These are phyloP conservation scores for Eudyptes chrysolophus DNA, from an alignment of 2,113 vertebrate species.

Conservation along the genomic window DNA sequence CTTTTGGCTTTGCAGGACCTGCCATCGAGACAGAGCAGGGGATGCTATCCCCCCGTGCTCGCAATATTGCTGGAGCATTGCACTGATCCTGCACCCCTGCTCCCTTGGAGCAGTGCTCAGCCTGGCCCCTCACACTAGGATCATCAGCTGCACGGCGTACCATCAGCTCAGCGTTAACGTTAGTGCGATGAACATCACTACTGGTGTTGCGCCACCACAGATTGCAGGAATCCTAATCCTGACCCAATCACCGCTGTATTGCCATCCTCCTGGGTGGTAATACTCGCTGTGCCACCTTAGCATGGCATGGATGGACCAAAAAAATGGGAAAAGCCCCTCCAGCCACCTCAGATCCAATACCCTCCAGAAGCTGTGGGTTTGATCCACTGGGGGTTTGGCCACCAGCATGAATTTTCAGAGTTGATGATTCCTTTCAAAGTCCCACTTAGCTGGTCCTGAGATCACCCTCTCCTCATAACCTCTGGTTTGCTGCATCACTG, in stretches of 20 bases:
- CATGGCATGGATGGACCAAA: not conserved
- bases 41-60: rapidly evolving
- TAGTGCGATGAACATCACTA: no score
- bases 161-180: not conserved
- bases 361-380: not conserved
- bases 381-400: not conserved
- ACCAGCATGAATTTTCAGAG: not conserved
- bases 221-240: not conserved
- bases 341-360: not conserved
- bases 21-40: not conserved
- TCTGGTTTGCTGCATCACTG: not conserved
- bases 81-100: not conserved
- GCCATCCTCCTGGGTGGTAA: not conserved
- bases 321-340: not conserved
- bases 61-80: not conserved
- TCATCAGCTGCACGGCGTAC: rapidly evolving
- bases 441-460: not conserved
- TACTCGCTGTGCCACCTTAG: not conserved
- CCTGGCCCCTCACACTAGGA: rapidly evolving
- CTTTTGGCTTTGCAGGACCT: not conserved
- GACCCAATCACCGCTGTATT: rapidly evolving
- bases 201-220: not conserved
- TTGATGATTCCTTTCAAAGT: not conserved
- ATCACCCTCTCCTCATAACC: not conserved
- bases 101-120: not conserved